phyloP scores from a whole-genome alignment of 2,113 vertebrate genomes.

The Ramphastos sulfuratus region DNA sequence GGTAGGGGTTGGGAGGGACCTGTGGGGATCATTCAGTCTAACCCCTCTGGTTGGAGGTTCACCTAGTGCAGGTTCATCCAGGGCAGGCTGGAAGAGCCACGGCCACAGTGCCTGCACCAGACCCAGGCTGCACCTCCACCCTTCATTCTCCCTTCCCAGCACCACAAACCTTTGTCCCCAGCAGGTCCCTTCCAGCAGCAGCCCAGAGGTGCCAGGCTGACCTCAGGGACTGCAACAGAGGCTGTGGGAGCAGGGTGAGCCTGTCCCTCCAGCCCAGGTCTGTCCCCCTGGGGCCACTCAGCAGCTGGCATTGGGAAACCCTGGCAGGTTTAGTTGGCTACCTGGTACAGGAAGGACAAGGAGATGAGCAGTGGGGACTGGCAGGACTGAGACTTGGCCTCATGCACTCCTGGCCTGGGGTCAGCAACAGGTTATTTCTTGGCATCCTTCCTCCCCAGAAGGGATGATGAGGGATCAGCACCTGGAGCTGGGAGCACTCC shows the following conservation, averaged over 20 bases:
- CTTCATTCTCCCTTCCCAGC: neutral
- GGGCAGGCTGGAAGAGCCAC: neutral
- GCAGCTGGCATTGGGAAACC: neutral
- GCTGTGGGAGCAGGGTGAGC: fast-evolving
- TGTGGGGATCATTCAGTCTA: too few relatives aligned
- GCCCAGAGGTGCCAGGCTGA: neutral
- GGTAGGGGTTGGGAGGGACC: too few relatives aligned
- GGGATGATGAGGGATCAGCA: neutral
- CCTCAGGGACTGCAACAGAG: neutral
- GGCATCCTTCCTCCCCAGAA: neutral
- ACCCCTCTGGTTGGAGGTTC: too few relatives aligned
- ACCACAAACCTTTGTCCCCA: neutral
- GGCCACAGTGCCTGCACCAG: neutral
- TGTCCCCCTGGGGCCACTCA: neutral
- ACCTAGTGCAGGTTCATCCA: neutral
- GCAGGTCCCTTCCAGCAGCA: neutral
- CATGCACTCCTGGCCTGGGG: fast-evolving
- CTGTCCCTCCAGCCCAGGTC: neutral
- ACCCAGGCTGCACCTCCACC: neutral
- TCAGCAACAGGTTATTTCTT: neutral
- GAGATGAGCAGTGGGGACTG: neutral
- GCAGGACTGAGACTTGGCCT: neutral
- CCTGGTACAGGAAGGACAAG: neutral
- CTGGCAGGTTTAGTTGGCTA: neutral
- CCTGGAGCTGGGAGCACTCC: neutral